phyloP scores from a whole-genome alignment of 2,113 vertebrate genomes.

The Corydoras maculifer region DNA sequence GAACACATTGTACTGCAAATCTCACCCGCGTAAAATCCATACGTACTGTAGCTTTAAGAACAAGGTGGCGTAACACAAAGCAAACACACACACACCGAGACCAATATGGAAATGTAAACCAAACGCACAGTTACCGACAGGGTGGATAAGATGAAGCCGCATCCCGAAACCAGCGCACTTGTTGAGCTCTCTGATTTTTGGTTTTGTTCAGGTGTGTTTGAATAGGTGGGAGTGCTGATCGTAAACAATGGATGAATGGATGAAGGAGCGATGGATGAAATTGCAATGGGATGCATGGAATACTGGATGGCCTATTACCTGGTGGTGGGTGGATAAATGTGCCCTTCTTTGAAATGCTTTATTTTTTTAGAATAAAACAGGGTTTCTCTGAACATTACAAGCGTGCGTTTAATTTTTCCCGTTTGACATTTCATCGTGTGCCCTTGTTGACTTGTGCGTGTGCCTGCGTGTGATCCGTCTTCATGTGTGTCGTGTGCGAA shows the following conservation, averaged over 20 bases:
- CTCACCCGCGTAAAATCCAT: no score
- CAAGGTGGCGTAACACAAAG: no score
- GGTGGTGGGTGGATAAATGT: neutral
- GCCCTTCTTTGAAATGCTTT: conserved; percentile 56
- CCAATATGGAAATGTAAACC: no score
- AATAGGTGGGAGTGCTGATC: neutral
- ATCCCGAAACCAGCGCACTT: conserved; percentile 44
- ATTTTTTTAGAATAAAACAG: conserved; percentile 71
- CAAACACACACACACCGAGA: no score
- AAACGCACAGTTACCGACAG: neutral
- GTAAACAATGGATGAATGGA: conserved; percentile 21
- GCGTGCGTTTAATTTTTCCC: conserved; percentile 53
- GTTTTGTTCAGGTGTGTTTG: conserved; percentile 42
- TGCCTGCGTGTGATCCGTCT: neutral
- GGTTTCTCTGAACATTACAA: conserved; percentile 69
- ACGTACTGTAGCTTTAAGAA: no score
- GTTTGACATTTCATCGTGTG: neutral
- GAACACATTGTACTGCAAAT: no score
- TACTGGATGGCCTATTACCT: conserved; percentile 28
- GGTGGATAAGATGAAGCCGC: conserved; percentile 7
- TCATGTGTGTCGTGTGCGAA: neutral
- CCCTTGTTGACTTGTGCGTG: neutral
- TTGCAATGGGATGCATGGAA: no score
- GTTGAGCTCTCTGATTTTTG: conserved; percentile 44
- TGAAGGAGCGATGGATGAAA: conserved; percentile 27